These are phyloP conservation scores for Aradophagus sp. DNA, from an alignment of 1,140 invertebrate genomes.

Conservation along the genomic window DNA sequence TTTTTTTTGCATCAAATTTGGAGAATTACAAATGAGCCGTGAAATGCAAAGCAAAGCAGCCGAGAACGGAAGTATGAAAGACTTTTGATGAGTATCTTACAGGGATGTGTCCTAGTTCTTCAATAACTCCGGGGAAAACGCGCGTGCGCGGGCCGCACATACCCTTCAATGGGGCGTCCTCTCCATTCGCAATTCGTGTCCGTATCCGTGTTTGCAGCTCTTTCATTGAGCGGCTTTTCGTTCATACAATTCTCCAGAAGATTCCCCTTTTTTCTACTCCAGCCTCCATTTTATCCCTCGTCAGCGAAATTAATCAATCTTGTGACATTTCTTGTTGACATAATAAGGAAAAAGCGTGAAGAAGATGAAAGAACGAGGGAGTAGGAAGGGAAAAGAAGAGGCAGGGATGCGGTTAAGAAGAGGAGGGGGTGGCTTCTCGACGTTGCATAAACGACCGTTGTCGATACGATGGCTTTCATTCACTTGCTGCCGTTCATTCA, in stretches of 20 bases:
- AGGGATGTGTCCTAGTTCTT: slow-evolving; percentile 22
- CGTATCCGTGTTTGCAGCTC: slow-evolving; percentile 10
- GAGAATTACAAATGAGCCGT: slow-evolving; percentile 15
- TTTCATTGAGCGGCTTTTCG: slow-evolving; percentile 37
- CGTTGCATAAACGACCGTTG: slow-evolving; percentile 9
- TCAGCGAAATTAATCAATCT: neutral
- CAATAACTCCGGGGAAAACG: slow-evolving; percentile 15
- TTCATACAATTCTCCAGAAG: slow-evolving; percentile 27
- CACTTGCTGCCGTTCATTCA: slow-evolving; percentile 20
- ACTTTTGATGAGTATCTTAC: no score
- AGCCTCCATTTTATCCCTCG: neutral
- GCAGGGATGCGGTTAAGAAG: neutral
- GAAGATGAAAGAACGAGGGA: neutral
- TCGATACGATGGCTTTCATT: slow-evolving; percentile 17
- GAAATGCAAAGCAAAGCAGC: slow-evolving; percentile 4
- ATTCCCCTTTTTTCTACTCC: slow-evolving; percentile 15
- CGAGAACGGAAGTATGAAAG: neutral
- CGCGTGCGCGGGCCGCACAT: slow-evolving; percentile 17
- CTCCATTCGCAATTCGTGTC: slow-evolving; percentile 26
- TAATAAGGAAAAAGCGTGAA: slow-evolving; percentile 10
- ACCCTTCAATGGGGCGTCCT: slow-evolving; percentile 33
- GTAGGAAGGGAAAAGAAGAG: slow-evolving; percentile 2
- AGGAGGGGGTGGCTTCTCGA: neutral
- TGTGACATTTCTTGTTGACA: no score
- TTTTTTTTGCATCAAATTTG: slow-evolving; percentile 1